Conservation (phyloP, 2,888 invertebrate genomes). For the Spicauda simplicius region DNA sequence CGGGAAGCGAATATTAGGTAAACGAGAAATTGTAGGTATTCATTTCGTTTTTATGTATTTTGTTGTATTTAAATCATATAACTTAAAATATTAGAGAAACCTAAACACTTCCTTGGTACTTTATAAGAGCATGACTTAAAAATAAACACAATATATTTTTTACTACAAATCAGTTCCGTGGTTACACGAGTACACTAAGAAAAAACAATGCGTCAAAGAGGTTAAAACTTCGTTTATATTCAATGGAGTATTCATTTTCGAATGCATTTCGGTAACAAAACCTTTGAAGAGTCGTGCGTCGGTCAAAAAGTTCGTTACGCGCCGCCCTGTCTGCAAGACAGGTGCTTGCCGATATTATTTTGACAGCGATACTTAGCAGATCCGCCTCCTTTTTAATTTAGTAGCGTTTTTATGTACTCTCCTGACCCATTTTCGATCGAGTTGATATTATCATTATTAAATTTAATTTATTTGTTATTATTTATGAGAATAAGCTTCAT, state of each 20-base stretch:
- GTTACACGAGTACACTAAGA: too few relatives aligned
- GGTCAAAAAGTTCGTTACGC: constrained; percentile 64
- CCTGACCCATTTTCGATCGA: constrained; percentile 72
- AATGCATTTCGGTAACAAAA: constrained; percentile 17
- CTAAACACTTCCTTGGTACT: too few relatives aligned
- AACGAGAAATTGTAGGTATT: constrained; percentile 11
- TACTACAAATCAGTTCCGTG: too few relatives aligned
- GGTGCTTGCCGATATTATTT: constrained; percentile 79
- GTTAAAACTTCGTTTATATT: background rate
- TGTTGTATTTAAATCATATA: too few relatives aligned
- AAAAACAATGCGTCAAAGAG: background rate
- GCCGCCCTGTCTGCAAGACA: constrained; percentile 74
- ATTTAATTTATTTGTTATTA: constrained; percentile 51
- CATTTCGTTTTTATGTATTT: background rate
- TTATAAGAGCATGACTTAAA: too few relatives aligned
- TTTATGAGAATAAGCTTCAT: background rate
- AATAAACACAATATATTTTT: too few relatives aligned
- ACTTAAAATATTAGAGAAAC: too few relatives aligned
- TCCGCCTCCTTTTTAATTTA: constrained; percentile 75
- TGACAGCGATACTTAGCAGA: constrained; percentile 83
- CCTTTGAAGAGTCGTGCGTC: constrained; percentile 16
- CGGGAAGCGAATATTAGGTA: constrained; percentile 68
- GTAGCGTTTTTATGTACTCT: constrained; percentile 65
- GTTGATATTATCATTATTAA: constrained; percentile 63
- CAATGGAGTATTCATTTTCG: background rate